phyloP scores from a whole-genome alignment of 2,888 invertebrate species.

The Hypercompe scribonia region DNA sequence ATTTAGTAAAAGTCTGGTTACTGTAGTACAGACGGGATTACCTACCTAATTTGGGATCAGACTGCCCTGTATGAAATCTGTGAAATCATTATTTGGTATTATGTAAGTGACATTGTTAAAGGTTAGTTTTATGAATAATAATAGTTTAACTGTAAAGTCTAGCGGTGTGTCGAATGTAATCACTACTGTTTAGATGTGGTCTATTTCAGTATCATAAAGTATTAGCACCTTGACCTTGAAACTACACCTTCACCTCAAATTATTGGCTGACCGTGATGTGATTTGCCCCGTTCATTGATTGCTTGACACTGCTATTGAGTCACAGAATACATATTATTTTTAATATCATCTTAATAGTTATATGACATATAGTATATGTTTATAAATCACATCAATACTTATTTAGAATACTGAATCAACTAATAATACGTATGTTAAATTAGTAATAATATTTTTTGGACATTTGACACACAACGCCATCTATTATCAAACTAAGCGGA shows the following conservation, averaged over 20 bases:
- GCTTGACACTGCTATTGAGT: slow-evolving; percentile 9
- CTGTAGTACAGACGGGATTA: no score
- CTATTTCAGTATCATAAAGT: slow-evolving; percentile 14
- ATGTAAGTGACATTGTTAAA: slow-evolving; percentile 1
- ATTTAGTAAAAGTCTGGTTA: no score
- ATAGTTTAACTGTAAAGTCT: background rate
- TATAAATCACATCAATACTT: background rate
- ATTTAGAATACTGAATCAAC: background rate
- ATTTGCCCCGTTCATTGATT: slow-evolving; percentile 34
- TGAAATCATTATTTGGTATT: background rate
- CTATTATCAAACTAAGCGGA: no score
- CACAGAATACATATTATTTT: background rate
- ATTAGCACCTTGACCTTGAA: slow-evolving; percentile 27
- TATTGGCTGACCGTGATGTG: slow-evolving; percentile 46
- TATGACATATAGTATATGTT: no score
- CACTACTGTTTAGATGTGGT: slow-evolving; percentile 4
- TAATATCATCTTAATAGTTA: background rate
- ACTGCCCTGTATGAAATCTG: no score
- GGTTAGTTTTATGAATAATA: slow-evolving; percentile 6
- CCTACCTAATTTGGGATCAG: no score
- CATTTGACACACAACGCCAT: no score
- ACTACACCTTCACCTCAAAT: slow-evolving; percentile 49
- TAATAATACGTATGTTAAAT: no score
- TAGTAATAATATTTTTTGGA: no score
- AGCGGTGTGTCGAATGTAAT: slow-evolving; percentile 8